A percentile compares a stretch with the other conserved stretches of the same genome.
Conservation (phyloP, 2,113 vertebrate species). For the Pseudolaguvia tuberculata region DNA sequence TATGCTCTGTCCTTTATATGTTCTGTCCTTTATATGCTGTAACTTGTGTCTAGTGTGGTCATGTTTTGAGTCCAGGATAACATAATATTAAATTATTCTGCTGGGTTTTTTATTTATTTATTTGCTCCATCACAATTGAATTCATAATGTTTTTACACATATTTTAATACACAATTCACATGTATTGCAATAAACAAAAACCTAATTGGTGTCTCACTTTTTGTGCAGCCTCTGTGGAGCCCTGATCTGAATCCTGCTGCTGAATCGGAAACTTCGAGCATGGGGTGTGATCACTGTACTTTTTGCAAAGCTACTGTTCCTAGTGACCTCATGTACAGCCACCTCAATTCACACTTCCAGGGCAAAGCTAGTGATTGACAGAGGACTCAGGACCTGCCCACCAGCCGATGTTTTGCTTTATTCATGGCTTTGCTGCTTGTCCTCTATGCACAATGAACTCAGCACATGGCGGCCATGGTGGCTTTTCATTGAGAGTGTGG, state of each 20-base stretch:
- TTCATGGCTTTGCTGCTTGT: slow-evolving; percentile 38
- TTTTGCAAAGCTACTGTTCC: slow-evolving; percentile 91
- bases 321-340: slow-evolving; percentile 82
- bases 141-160: not conserved
- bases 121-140: not conserved
- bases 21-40: too few relatives aligned
- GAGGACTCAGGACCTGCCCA: slow-evolving; percentile 48
- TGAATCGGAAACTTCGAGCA: slow-evolving; percentile 63
- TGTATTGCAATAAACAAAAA: slow-evolving; percentile 8
- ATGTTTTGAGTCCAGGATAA: not conserved
- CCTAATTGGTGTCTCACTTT: slow-evolving; percentile 42
- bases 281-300: slow-evolving; percentile 79
- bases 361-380: slow-evolving; percentile 72
- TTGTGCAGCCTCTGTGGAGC: slow-evolving; percentile 83
- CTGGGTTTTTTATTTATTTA: not conserved
- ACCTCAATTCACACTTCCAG: slow-evolving; percentile 93
- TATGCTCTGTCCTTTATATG: too few relatives aligned
- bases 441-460: slow-evolving; percentile 12
- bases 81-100: not conserved
- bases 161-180: not conserved
- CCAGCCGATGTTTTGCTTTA: slow-evolving; percentile 29
- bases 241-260: slow-evolving; percentile 70
- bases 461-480: slow-evolving; percentile 15
- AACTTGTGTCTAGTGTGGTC: not conserved
- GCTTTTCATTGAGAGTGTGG: slow-evolving; percentile 11